These are phyloP conservation scores for Leptoclinus maculatus DNA, from an alignment of 2,797 vertebrate genomes.

Conservation along the genomic window DNA sequence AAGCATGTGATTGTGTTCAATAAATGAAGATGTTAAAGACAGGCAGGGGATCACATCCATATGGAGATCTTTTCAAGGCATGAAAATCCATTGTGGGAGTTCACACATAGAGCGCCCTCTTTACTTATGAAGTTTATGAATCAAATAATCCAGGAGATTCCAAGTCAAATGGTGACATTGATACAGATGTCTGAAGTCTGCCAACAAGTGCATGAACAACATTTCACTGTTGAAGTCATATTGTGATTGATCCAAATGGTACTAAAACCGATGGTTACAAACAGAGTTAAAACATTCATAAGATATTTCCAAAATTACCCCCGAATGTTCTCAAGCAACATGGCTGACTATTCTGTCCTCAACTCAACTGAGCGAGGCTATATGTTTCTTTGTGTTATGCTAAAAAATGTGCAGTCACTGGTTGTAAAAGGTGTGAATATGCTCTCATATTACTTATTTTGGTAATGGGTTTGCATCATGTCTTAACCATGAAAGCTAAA, in stretches of 20 bases:
- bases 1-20: not conserved
- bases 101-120: not conserved
- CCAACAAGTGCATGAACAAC: constrained; percentile 87
- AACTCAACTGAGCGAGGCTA: constrained; percentile 83
- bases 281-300: constrained; percentile 16
- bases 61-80: constrained; percentile 12
- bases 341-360: constrained; percentile 86
- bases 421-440: constrained; percentile 17
- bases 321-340: constrained; percentile 92
- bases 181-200: constrained; percentile 62
- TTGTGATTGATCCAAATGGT: constrained; percentile 78
- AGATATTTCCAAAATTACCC: constrained; percentile 72
- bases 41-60: not conserved
- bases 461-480: not conserved
- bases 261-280: constrained; percentile 38
- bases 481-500: constrained; percentile 6
- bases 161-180: constrained; percentile 12
- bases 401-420: constrained; percentile 75
- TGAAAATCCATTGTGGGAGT: constrained; percentile 4
- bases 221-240: constrained; percentile 79
- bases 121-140: not conserved
- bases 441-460: constrained; percentile 27
- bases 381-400: constrained; percentile 81
- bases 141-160: constrained; percentile 7
- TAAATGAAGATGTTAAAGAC: not conserved